Base-by-base conservation (phyloP, 30 jellyfish, hydroid and myxozoan genomes). In the Hydractinia echinata region DNA sequence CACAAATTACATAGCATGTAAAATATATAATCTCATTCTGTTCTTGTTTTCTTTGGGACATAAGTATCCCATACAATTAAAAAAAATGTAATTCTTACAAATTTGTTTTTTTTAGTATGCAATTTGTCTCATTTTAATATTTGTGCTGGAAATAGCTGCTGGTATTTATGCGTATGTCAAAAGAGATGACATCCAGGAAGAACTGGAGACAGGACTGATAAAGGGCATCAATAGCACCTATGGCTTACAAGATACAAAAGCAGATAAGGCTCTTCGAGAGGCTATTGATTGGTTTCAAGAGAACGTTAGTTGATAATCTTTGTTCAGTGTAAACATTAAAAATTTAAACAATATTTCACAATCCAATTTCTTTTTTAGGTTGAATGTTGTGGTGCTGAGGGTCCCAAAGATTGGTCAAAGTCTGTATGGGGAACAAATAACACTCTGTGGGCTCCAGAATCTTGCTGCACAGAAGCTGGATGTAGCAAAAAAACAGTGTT, bases 131-230 rank as follows among this genome's bases (percentile, higher is more conserved):
- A 82, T 93, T 76, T 66, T 93, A 72, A 93, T 93, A 90, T 93
- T 93, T 79, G 76, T 88, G 30, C 55, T 93, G 95, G 99, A 93
- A 71, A 88, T 93, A 50, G 96, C 96, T 79, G 99, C 91, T 79
- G 99, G 99, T 51, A 85, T 87, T 20, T 87, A 66, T 79, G 96
- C 95, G 67, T 87, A 87, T 78, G 95, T 85, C 72, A 85, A 93
- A 88, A 83, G 81, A 81, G 96, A 93, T 39, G 61, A 92, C 81
- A 94, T 82, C 6, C 8, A 81, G 11, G 54, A 92, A 5, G 53
- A 62, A 9, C 72, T 87, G 53, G 74, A 72, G 55, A 55, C 69
- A 48, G 86, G 86, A 54, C 54, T 86, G 71, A 56, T 67, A 54
- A 86, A 86, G 52, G 70, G 91, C 11, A 74, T 91, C 6, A 54